These are phyloP conservation scores for Otolemur garnettii DNA, from an alignment of 2,113 vertebrate species.

Conservation along the genomic window DNA sequence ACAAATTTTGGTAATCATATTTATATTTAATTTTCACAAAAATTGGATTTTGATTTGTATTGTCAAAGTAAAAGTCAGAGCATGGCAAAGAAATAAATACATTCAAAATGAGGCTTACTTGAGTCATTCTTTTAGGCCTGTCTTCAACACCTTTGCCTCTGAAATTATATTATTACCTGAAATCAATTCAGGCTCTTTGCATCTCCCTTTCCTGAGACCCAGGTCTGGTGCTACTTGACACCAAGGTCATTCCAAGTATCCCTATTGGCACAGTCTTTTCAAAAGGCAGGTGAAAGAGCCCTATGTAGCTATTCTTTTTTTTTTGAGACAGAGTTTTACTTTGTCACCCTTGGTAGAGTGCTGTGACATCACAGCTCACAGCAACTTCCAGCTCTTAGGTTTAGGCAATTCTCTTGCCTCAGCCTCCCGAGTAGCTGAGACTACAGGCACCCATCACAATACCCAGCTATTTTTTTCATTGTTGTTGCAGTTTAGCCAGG, in stretches of 20 bases:
- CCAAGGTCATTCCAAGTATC: conserved; percentile 24
- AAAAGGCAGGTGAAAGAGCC: not conserved
- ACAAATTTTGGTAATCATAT: conserved; percentile 10
- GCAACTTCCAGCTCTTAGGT: too few species aligned
- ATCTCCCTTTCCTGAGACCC: not conserved
- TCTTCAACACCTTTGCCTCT: not conserved
- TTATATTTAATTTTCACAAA: not conserved
- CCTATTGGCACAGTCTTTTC: conserved; percentile 1
- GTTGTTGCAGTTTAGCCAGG: too few species aligned
- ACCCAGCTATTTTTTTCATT: too few species aligned
- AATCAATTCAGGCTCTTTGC: not conserved
- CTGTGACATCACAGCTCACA: too few species aligned
- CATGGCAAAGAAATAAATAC: not conserved
- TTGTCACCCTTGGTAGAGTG: too few species aligned
- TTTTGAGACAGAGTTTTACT: too few species aligned
- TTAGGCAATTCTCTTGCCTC: too few species aligned
- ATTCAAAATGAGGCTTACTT: not conserved
- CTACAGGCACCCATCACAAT: too few species aligned
- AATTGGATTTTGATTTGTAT: conserved; percentile 49
- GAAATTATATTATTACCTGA: not conserved
- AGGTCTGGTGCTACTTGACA: not conserved
- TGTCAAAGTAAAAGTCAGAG: not conserved
- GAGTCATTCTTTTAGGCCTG: not conserved
- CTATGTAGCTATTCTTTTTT: too few species aligned
- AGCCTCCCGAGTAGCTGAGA: too few species aligned